Evolutionary conservation across 2,113 vertebrate genomes (phyloP), one percentile per base, ranked within the genome.

Genomic region (Chaetura pelagica): DNA sequence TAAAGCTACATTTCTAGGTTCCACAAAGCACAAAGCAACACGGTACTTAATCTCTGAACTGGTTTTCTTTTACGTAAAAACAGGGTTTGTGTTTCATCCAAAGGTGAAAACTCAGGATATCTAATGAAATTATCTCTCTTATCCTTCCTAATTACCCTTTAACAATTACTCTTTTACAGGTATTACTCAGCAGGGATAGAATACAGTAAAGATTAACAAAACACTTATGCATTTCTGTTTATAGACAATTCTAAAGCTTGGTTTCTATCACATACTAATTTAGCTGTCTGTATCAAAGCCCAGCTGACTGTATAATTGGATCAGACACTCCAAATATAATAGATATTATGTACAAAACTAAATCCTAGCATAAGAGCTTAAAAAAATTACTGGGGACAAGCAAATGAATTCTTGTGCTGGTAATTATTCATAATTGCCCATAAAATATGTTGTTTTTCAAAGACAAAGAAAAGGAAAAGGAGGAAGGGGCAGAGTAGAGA

Each of bases 271-370:
- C 61, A 55, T 58, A 29, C 20, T 88, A 66, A 85, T 82, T 85
- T 46, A 76, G 35, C 15, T 62, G 40, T 76, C 87, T 84, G 3
- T 74, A 84, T 86, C 46, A 91, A 91, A 95, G 48, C 61, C 57
- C 80, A 90, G 16, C 17, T 86, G 46, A 86, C 61, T 74, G 26
- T 40, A 40, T 89, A 92, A 96, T 63, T 91, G 73, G 40, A 91
- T 84, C 34, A 91, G 76, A 75, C 44, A 87, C 24, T 84, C 44
- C 18, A 87, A 92, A 27, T 21, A 72, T 46, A 92, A 61, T 7
- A 67, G 22, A 72, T 72, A 90, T 77, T 42, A 72, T 58, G 20
- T 66, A 85, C 17, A 89, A 54, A 80, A 46, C 18, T 44, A 67
- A 90, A 86, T 85, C 29, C 12, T 44, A 34, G 6, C 3, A 23